Evolutionary conservation across 2,888 invertebrate genomes (phyloP).

Genomic region (Chrysopilus asiliformis): DNA sequence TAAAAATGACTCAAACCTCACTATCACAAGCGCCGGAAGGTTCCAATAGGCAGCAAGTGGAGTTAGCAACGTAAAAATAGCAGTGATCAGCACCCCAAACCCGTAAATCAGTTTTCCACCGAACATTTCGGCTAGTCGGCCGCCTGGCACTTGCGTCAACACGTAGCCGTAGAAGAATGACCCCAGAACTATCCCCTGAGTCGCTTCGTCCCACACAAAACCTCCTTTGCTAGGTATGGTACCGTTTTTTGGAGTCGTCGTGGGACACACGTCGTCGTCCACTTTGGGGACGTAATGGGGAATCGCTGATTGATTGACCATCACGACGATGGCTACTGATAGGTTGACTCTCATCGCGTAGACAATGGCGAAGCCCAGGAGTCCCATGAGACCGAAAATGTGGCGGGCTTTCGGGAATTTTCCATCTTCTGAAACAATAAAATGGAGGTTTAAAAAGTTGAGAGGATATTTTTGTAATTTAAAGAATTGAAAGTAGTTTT

Average conservation of each 20-base stretch:
- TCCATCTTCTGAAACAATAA: conserved; percentile 13
- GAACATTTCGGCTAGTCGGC: conserved; percentile 66
- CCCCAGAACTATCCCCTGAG: conserved; percentile 67
- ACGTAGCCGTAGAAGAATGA: conserved; percentile 78
- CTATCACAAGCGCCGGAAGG: conserved; percentile 52
- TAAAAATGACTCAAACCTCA: too few species aligned
- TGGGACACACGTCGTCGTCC: conserved; percentile 50
- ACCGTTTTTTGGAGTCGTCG: conserved; percentile 34
- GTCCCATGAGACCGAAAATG: conserved; percentile 70
- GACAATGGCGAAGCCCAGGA: conserved; percentile 76
- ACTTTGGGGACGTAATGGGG: conserved; percentile 43
- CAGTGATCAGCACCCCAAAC: conserved; percentile 64
- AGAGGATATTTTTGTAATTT: too few species aligned
- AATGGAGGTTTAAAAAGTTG: too few species aligned
- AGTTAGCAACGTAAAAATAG: conserved; percentile 68
- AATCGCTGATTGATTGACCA: conserved; percentile 66
- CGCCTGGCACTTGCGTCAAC: conserved; percentile 68
- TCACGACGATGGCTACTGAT: conserved; percentile 88
- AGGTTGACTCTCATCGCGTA: conserved; percentile 85
- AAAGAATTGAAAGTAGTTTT: too few species aligned
- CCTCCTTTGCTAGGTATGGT: conserved; percentile 44
- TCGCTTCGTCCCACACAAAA: conserved; percentile 64
- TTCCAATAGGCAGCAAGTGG: conserved; percentile 61
- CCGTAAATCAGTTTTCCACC: conserved; percentile 85
- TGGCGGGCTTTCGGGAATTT: conserved; percentile 49